phyloP scores from a whole-genome alignment of 2,888 invertebrate species.

The Heteromurus nitidus region DNA sequence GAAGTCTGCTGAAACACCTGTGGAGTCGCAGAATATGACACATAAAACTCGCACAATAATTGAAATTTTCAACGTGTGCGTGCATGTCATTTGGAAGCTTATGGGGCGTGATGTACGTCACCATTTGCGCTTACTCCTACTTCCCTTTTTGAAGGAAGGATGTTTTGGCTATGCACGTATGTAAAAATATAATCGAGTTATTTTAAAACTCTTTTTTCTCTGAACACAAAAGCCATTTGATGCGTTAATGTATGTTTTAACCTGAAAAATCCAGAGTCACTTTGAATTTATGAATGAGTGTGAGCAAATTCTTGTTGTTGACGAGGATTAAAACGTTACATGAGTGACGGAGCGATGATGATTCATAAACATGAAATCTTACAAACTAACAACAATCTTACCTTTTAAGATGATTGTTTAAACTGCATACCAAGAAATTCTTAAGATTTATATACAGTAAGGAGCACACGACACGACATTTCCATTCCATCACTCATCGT shows the following conservation, averaged over 20 bases:
- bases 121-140: too few species aligned
- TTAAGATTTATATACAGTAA: not conserved
- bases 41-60: too few species aligned
- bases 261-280: conserved; percentile 12
- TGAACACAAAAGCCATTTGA: not conserved
- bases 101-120: too few species aligned
- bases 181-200: too few species aligned
- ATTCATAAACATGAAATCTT: too few species aligned
- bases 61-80: too few species aligned
- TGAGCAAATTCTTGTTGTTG: not conserved
- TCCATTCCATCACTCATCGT: not conserved
- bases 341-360: not conserved
- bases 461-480: not conserved
- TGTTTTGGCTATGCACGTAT: too few species aligned
- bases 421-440: conserved; percentile 15
- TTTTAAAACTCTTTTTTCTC: not conserved
- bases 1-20: too few species aligned
- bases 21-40: too few species aligned
- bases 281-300: conserved; percentile 4
- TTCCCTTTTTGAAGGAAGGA: too few species aligned
- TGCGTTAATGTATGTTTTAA: not conserved
- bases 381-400: not conserved
- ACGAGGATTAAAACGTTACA: not conserved
- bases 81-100: too few species aligned
- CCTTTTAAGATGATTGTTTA: not conserved